Conservation (phyloP, 2,888 invertebrate genomes). For the Drosophila diplacantha region DNA sequence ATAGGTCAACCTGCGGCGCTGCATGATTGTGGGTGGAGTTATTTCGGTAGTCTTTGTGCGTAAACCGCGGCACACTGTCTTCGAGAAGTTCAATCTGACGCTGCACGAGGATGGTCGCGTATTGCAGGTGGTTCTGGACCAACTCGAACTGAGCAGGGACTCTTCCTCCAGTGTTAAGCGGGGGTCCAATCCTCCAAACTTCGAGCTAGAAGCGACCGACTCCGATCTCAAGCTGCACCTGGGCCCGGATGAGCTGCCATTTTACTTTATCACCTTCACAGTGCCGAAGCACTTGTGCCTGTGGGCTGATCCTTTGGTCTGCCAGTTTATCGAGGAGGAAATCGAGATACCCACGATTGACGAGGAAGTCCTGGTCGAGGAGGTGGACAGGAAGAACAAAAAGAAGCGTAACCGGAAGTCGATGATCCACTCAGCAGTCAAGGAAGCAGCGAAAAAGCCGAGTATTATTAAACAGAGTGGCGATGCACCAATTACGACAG, state of each 20-base stretch:
- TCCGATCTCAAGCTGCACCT: slow-evolving; percentile 7
- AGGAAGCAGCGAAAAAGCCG: background rate
- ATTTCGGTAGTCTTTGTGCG: slow-evolving; percentile 65
- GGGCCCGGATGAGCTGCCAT: slow-evolving; percentile 44
- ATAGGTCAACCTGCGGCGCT: slow-evolving; percentile 72
- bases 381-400: background rate
- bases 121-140: slow-evolving; percentile 20
- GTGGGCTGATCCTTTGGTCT: slow-evolving; percentile 69
- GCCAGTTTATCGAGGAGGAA: slow-evolving; percentile 68
- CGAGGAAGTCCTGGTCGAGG: background rate
- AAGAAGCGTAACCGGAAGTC: background rate
- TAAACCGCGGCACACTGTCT: slow-evolving; percentile 60
- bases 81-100: slow-evolving; percentile 63
- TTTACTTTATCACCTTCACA: slow-evolving; percentile 63
- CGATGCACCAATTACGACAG: background rate
- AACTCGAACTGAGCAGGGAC: background rate
- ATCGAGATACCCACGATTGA: slow-evolving; percentile 6
- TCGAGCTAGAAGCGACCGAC: background rate
- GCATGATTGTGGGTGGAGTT: slow-evolving; percentile 71
- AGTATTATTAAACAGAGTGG: background rate
- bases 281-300: slow-evolving; percentile 64
- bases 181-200: background rate
- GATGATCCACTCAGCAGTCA: too few species aligned
- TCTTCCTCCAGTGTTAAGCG: background rate
- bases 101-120: slow-evolving; percentile 57